phyloP scores from a whole-genome alignment of 2,888 invertebrate species.

The Suillia variegata region DNA sequence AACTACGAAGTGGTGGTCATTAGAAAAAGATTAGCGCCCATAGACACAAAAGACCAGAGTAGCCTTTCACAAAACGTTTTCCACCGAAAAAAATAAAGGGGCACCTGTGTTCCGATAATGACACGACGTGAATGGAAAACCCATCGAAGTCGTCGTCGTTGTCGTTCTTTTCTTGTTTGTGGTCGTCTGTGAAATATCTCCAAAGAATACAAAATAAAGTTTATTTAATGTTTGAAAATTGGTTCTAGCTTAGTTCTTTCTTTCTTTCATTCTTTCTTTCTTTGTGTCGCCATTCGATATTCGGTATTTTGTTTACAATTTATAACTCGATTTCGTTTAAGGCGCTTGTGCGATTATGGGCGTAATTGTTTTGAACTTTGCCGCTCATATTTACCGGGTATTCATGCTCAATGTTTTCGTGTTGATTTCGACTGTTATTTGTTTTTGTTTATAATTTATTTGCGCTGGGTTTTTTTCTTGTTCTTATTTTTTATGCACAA shows the following conservation, averaged over 20 bases:
- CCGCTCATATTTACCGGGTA: too few relatives aligned
- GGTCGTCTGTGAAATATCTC: too few relatives aligned
- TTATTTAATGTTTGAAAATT: too few relatives aligned
- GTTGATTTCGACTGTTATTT: neutral
- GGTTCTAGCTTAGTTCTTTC: too few relatives aligned
- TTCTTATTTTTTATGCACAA: too few relatives aligned
- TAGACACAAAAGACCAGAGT: neutral
- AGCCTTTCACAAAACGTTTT: slow-evolving; percentile 10
- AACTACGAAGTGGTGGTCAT: slow-evolving; percentile 4
- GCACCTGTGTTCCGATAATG: neutral
- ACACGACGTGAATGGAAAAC: neutral
- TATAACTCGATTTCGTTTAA: neutral
- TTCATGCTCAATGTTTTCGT: too few relatives aligned
- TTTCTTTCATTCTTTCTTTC: too few relatives aligned
- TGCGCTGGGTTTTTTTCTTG: too few relatives aligned
- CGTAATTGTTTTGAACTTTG: too few relatives aligned
- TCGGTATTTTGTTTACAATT: neutral
- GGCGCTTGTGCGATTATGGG: slow-evolving; percentile 10
- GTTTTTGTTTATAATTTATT: neutral
- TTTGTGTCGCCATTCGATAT: slow-evolving; percentile 11
- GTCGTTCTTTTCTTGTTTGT: too few relatives aligned
- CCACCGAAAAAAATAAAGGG: neutral
- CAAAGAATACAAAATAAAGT: too few relatives aligned
- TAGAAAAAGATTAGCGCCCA: neutral
- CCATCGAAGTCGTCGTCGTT: neutral